Evolutionary conservation across 2,113 vertebrate genomes (phyloP).

Genomic region (Amphilophus citrinellus): DNA sequence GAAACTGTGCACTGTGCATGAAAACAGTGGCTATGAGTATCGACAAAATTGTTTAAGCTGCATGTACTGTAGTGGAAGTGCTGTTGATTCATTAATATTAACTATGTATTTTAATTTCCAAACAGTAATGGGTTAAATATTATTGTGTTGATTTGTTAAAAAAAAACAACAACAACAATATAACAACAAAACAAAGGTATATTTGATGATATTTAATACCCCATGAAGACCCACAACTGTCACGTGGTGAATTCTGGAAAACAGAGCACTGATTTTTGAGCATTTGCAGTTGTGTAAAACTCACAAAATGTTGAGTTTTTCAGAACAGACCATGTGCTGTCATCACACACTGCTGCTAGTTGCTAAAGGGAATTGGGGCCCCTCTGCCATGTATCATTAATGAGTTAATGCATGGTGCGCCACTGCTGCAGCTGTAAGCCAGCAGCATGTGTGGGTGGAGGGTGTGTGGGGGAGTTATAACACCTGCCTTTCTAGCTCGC

Average conservation of each 20-base stretch:
- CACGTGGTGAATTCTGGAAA: neutral
- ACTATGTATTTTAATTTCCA: neutral
- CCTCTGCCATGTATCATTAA: conserved; percentile 61
- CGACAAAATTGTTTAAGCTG: neutral
- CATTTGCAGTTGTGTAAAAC: conserved; percentile 9
- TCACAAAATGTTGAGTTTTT: neutral
- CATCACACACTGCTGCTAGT: conserved; percentile 32
- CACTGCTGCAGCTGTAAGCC: conserved; percentile 66
- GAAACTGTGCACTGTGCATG: neutral
- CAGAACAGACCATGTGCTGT: conserved; percentile 19
- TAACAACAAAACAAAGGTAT: neutral
- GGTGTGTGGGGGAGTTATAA: conserved; percentile 42
- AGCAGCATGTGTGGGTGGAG: conserved; percentile 49
- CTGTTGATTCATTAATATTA: neutral
- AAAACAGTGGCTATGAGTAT: neutral
- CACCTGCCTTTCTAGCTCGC: conserved; percentile 74
- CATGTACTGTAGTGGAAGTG: neutral
- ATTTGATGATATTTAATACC: neutral
- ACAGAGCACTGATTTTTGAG: neutral
- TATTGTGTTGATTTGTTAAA: too few species aligned
- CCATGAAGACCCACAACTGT: neutral
- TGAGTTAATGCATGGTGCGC: conserved; percentile 41
- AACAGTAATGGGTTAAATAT: neutral
- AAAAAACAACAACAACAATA: too few species aligned
- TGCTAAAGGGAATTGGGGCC: conserved; percentile 32